Percentiles rank a stretch among this genome's conserved stretches.
These are phyloP conservation scores for Zosterops hypoxanthus DNA, from an alignment of 2,113 vertebrate species.

Conservation along the genomic window DNA sequence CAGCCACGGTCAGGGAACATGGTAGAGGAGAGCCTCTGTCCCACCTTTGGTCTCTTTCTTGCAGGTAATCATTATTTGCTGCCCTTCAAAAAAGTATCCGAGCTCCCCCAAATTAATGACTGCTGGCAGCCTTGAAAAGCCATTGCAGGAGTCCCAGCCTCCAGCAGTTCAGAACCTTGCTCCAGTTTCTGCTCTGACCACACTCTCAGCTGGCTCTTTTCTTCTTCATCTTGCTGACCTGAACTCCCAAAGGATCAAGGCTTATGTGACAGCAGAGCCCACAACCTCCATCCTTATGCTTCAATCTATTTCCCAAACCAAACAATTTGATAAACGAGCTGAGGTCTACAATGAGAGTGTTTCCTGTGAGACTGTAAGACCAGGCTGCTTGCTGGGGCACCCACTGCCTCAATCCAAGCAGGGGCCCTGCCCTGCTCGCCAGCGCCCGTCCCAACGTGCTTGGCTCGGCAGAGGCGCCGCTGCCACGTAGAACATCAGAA, in stretches of 20 bases:
- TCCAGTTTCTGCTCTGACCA: neutral
- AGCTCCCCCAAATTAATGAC: neutral
- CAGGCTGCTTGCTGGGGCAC: neutral
- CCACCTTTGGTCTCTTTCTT: neutral
- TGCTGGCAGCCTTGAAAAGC: neutral
- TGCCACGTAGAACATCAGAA: neutral
- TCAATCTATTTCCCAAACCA: neutral
- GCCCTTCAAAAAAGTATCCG: neutral
- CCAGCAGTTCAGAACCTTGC: fast-evolving
- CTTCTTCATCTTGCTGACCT: neutral
- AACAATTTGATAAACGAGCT: neutral
- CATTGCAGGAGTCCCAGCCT: neutral
- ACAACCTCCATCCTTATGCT: neutral
- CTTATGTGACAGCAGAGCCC: neutral
- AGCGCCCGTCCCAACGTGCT: neutral
- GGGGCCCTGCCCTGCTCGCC: neutral
- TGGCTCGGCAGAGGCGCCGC: neutral
- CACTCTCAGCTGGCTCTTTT: neutral
- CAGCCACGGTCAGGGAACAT: neutral
- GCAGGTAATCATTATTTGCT: neutral
- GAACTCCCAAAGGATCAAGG: neutral
- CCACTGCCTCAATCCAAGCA: neutral
- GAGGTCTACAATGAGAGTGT: neutral
- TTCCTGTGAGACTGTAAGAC: neutral
- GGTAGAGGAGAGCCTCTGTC: neutral